Base-by-base conservation (phyloP, 2,113 vertebrate genomes). In the Nansenia antarctica region DNA sequence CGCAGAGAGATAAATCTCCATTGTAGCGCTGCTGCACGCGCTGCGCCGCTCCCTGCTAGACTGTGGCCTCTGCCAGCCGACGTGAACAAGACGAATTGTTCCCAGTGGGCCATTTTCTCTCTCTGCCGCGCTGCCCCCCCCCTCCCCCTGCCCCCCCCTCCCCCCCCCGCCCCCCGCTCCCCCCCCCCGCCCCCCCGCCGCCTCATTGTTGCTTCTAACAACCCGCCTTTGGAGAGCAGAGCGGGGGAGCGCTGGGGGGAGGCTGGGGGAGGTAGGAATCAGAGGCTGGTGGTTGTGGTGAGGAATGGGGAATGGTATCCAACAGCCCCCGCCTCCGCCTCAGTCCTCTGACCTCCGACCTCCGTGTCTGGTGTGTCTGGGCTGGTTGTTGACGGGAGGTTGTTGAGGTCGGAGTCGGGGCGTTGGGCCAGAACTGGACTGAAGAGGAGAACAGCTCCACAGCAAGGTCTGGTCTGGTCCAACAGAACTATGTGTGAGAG, bases 71-170 rank as follows among this genome's bases (percentile, higher is more conserved):
- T 49, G 34, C 54, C 53, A 66, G 69, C 79, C 74, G 80, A 85
- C 79, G 24, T 61, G 78, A 87, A 85, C 73, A 87, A 90, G 90
- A 90, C 74, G 35, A 82, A 90, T 90, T 76, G 71, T 83, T 90
- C 89, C 86, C 89, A 35, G 37, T 75, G 78, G 89, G 71, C 76
- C 80, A 77, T 91, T 92, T 90, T 88, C 88, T 89, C 83, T 78
- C 61, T 83, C 73, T 67, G n/a, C n/a, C n/a, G 76, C 76, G 72
- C 71, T 32, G 62, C 80, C 77, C 85, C 72, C 72, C 78, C 87
- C 29, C 27, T 58, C 55, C 18, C 78, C 87, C 29, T 30, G 29
- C 55, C 18, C n/a, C n/a, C 74, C 76, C 71, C 71, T 32, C 61
- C 80, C 77, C 85, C 72, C 72, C 78, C 87, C 29, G 15, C 30